A percentile compares a stretch with the other conserved stretches of the same genome.
Evolutionary conservation across 1,140 invertebrate genomes (phyloP).

Genomic region (Caenorhabditis brenneri): DNA sequence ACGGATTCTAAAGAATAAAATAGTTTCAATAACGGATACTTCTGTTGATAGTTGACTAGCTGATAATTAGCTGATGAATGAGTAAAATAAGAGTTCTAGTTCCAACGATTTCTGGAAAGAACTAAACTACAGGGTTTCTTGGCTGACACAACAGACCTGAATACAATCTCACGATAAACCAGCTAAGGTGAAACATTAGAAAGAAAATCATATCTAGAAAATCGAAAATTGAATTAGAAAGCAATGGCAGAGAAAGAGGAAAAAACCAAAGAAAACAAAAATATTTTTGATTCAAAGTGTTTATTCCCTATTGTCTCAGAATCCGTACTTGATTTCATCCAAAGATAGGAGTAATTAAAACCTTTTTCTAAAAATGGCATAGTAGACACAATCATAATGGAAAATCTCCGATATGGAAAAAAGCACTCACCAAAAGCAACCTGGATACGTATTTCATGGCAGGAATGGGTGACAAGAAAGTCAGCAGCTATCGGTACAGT

Average conservation of each 20-base stretch:
- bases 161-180: no score
- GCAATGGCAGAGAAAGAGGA: background rate
- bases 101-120: background rate
- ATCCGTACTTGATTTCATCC: background rate
- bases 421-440: constrained; percentile 11
- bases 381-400: background rate
- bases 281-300: background rate
- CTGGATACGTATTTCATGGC: constrained; percentile 21
- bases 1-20: no score
- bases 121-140: no score
- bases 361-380: background rate
- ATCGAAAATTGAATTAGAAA: background rate
- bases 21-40: background rate
- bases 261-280: background rate
- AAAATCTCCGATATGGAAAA: background rate
- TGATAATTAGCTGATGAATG: no score
- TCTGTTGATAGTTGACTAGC: no score
- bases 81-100: background rate
- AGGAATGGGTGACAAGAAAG: constrained; percentile 25
- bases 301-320: background rate
- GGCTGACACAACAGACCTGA: no score
- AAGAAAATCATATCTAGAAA: background rate
- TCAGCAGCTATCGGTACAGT: constrained; percentile 3
- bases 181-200: no score
- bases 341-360: background rate